Conservation (phyloP, 2,888 invertebrate genomes). For the Oscheius sp. region DNA sequence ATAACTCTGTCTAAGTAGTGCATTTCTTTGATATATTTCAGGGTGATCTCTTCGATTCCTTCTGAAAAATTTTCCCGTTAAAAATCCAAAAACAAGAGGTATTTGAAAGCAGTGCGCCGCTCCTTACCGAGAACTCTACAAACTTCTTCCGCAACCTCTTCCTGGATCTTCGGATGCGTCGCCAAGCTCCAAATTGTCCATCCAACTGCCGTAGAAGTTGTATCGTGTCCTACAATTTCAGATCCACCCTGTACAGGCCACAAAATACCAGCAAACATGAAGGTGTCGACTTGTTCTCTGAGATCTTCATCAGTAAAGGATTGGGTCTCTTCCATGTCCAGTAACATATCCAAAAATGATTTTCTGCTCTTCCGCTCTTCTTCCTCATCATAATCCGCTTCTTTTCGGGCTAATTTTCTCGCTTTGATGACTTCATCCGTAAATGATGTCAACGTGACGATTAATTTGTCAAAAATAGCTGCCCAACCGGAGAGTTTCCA, state of each 20-base stretch:
- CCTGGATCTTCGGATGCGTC: constrained; percentile 73
- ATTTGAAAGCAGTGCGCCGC: too few relatives aligned
- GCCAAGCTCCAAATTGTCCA: constrained; percentile 74
- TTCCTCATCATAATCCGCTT: neutral
- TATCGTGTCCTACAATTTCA: constrained; percentile 73
- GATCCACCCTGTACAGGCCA: neutral
- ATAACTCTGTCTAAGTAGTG: constrained; percentile 70
- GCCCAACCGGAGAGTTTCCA: neutral
- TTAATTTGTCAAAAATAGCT: neutral
- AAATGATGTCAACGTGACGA: constrained; percentile 1
- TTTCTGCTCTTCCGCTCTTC: constrained; percentile 30
- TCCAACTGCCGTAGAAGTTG: constrained; percentile 74
- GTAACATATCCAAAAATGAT: constrained; percentile 76
- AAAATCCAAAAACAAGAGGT: neutral
- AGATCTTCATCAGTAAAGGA: constrained; percentile 74
- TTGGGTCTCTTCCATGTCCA: constrained; percentile 73
- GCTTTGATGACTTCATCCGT: constrained; percentile 23
- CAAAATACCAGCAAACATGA: constrained; percentile 75
- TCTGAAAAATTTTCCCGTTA: constrained; percentile 18
- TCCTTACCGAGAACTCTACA: constrained; percentile 18
- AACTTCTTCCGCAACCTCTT: constrained; percentile 52
- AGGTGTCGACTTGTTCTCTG: constrained; percentile 74
- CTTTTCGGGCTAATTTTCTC: neutral
- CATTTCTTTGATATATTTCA: constrained; percentile 68
- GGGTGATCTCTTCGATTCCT: constrained; percentile 64